These are phyloP conservation scores for Murina feae DNA, from an alignment of 2,113 vertebrate species.

Conservation along the genomic window DNA sequence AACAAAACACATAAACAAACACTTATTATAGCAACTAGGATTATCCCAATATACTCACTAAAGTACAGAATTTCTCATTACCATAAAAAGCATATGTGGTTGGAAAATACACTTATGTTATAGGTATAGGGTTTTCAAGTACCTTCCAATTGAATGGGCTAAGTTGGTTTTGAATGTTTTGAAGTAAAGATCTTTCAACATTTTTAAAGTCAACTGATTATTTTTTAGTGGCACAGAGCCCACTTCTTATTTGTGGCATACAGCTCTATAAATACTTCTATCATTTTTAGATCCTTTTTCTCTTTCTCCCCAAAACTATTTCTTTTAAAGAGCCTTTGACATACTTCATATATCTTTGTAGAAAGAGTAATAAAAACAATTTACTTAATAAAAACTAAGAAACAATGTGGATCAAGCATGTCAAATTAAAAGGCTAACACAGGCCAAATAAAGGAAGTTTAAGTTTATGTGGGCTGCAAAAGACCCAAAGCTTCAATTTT, in stretches of 20 bases:
- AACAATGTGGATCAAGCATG: not conserved
- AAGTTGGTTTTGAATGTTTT: slow-evolving; percentile 14
- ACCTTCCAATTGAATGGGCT: not conserved
- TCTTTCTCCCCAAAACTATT: not conserved
- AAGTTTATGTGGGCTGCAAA: too few relatives aligned
- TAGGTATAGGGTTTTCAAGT: not conserved
- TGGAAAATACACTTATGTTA: slow-evolving; percentile 2
- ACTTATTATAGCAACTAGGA: not conserved
- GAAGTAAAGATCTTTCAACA: not conserved
- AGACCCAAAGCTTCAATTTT: too few relatives aligned
- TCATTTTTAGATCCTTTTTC: not conserved
- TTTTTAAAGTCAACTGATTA: not conserved
- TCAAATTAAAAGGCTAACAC: too few relatives aligned
- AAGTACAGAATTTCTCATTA: not conserved
- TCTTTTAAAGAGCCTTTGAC: not conserved
- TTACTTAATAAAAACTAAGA: not conserved
- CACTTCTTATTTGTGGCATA: not conserved
- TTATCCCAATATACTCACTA: not conserved
- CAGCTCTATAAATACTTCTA: not conserved
- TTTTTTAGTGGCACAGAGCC: not conserved
- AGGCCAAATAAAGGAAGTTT: too few relatives aligned
- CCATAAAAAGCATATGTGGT: not conserved
- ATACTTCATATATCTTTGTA: not conserved
- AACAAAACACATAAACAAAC: too few relatives aligned
- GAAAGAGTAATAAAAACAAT: not conserved